These are phyloP conservation scores for human DNA, from an alignment of 2,113 vertebrate genomes.

Conservation along the genomic window DNA sequence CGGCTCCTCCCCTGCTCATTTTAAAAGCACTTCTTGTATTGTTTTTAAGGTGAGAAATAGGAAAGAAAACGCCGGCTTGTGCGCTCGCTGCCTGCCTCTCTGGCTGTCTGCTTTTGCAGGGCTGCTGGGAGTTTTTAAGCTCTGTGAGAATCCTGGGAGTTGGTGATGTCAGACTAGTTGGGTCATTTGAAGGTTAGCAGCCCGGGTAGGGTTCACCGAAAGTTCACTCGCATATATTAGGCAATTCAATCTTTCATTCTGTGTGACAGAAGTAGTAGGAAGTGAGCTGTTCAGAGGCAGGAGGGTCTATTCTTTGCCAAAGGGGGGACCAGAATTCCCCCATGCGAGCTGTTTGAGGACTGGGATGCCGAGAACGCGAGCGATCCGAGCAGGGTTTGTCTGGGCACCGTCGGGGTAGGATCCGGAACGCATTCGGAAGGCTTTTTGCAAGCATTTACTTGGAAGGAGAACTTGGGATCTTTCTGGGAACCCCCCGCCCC, in stretches of 20 bases:
- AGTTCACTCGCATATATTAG: constrained; percentile 99
- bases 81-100: constrained; percentile 60
- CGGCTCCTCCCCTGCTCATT: constrained; percentile 53
- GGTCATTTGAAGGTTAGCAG: constrained; percentile 99
- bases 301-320: constrained; percentile 89
- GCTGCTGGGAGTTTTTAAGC: constrained; percentile 89
- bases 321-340: constrained; percentile 84
- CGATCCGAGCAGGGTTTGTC: constrained; percentile 65
- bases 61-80: background rate
- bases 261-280: constrained; percentile 97
- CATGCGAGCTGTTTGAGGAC: constrained; percentile 75
- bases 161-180: constrained; percentile 96
- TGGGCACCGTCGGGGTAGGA: constrained; percentile 65
- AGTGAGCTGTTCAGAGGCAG: constrained; percentile 93
- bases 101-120: constrained; percentile 80
- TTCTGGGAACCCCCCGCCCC: constrained; percentile 82
- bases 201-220: constrained; percentile 97
- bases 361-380: constrained; percentile 75
- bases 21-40: constrained; percentile 38
- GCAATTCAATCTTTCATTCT: constrained; percentile 98
- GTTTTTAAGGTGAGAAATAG: constrained; percentile 61
- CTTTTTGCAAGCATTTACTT: constrained; percentile 68
- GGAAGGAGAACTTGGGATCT: constrained; percentile 83
- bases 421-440: constrained; percentile 74
- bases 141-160: constrained; percentile 90